phyloP scores from a whole-genome alignment of 1,140 invertebrate species.

The Frieseomelitta varia region DNA sequence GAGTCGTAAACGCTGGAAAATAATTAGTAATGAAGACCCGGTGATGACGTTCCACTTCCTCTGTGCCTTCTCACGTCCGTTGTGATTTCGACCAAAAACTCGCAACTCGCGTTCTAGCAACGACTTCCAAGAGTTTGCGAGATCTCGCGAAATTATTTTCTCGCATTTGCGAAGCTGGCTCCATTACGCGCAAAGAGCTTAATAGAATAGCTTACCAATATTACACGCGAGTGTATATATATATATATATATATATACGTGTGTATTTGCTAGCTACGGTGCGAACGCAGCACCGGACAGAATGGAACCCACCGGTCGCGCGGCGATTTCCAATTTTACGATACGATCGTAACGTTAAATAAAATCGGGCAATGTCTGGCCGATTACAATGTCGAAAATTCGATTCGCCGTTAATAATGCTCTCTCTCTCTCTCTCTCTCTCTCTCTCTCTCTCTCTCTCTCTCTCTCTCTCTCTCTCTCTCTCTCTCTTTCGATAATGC shows the following conservation, averaged over 20 bases:
- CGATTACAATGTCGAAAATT: slow-evolving; percentile 40
- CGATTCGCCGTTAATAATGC: slow-evolving; percentile 46
- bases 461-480: no score
- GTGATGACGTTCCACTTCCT: slow-evolving; percentile 15
- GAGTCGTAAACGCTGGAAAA: slow-evolving; percentile 51
- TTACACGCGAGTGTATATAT: no score
- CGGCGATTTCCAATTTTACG: slow-evolving; percentile 54
- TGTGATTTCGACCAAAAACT: slow-evolving; percentile 4
- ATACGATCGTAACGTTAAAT: slow-evolving; percentile 48
- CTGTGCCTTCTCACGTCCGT: not conserved
- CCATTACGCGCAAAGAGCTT: not conserved
- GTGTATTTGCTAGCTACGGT: not conserved
- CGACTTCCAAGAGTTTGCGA: no score
- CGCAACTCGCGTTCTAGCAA: no score
- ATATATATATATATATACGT: no score
- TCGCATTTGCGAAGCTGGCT: not conserved
- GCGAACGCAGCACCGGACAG: no score
- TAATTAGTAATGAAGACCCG: slow-evolving; percentile 60
- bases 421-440: no score
- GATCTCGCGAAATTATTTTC: slow-evolving; percentile 9
- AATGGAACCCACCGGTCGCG: not conserved
- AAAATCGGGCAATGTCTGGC: slow-evolving; percentile 18
- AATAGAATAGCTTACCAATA: slow-evolving; percentile 15
- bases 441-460: no score
- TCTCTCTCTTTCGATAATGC: slow-evolving; percentile 20